Conservation (phyloP, 1,140 invertebrate species). For the Grapholita molesta region DNA sequence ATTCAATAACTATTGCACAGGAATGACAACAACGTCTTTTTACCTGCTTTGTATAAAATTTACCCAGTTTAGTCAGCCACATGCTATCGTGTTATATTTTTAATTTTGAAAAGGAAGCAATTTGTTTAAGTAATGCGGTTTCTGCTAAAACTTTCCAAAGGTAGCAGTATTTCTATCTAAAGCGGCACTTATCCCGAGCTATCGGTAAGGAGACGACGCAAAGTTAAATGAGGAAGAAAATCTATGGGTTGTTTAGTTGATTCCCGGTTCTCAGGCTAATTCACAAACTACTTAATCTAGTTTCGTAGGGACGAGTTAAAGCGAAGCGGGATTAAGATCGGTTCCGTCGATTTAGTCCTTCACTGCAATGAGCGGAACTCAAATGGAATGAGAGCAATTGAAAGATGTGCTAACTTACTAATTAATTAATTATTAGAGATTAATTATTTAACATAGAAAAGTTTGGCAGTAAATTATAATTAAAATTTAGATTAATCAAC, state of each 20-base stretch:
- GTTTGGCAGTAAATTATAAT: too few species aligned
- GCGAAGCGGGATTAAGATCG: slow-evolving; percentile 31
- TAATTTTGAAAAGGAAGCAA: neutral
- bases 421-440: neutral
- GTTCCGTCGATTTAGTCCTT: slow-evolving; percentile 19
- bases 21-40: too few species aligned
- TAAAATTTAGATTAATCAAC: neutral
- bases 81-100: neutral
- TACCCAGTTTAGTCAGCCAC: neutral
- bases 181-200: slow-evolving; percentile 34
- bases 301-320: slow-evolving; percentile 32
- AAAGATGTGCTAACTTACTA: neutral
- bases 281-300: slow-evolving; percentile 46
- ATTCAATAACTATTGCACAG: too few species aligned
- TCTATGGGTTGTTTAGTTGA: slow-evolving; percentile 50
- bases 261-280: slow-evolving; percentile 39
- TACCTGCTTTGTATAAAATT: neutral
- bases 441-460: too few species aligned
- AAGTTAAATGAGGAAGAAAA: slow-evolving; percentile 56
- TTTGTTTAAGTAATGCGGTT: slow-evolving; percentile 8
- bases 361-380: neutral
- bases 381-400: neutral
- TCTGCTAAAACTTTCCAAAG: neutral
- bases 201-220: slow-evolving; percentile 29
- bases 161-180: slow-evolving; percentile 11